Base-by-base conservation (phyloP, 53 echinoderm and acorn worm genomes). In the Paracentrotus lividus region DNA sequence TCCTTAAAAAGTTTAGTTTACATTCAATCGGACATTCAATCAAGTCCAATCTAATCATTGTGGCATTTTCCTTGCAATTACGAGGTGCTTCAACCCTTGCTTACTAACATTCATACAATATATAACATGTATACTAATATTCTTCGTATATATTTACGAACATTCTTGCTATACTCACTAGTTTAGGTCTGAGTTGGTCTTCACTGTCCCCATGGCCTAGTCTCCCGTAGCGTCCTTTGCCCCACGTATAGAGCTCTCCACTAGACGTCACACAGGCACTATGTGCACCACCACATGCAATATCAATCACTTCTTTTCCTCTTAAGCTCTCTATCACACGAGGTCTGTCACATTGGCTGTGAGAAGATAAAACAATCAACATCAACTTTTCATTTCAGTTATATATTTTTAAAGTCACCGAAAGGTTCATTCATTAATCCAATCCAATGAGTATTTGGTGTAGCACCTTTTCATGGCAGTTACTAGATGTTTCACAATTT, bases 161-260 rank as follows among this genome's bases (percentile, higher is more conserved):
- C n/a, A 5, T 69, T 38, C 21, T 38, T 32, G 86, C 45, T 7
- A 29, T 42, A 60, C 81, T 93, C 90, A 98, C 98, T 93, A 97
- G 86, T 93, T 98, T 98, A 5, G 98, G 98, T 95, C 97, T 95
- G 13, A 96, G 96, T 53, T 98, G 98, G 87, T 98, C 98, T 77
- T 98, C 98, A 54, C 97, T 97, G 86, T 98, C 98, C 23, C 98
- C 98, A 67, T 98, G 98, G 2, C 98, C 98, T 1, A 98, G 95
- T 55, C 98, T 85, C 14, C 98, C 98, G 36, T 98, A 98, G 33
- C 98, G 93, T 26, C 98, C 98, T 88, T 98, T 98, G 45, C 98
- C 98, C 98, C 98, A 98, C 27, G 96, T 98, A 90, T 96, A 98
- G 57, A 98, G 95, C 65, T 98, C 98, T 21, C 98, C 98, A 42